Conservation (phyloP, 2,888 invertebrate species). For the Callimorpha dominula region DNA sequence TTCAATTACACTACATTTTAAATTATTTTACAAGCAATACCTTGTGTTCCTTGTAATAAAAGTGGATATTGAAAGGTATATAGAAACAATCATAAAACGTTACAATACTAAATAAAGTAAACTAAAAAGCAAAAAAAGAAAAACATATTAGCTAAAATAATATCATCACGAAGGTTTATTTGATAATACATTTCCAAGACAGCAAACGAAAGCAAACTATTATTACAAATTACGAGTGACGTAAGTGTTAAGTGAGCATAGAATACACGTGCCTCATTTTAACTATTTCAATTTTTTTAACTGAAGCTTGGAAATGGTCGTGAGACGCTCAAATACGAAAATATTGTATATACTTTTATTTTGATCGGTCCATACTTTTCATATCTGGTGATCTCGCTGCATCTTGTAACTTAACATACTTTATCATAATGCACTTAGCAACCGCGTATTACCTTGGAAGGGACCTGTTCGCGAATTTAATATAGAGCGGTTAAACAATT, state of each 20-base stretch:
- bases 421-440: constrained; percentile 51
- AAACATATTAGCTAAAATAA: too few species aligned
- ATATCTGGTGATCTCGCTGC: constrained; percentile 20
- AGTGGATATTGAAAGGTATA: too few species aligned
- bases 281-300: not conserved
- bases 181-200: not conserved
- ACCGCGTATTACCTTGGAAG: constrained; percentile 66
- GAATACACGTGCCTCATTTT: not conserved
- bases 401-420: constrained; percentile 35
- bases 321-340: not conserved
- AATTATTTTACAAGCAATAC: too few species aligned
- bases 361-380: not conserved
- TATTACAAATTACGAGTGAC: not conserved
- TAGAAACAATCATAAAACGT: too few species aligned
- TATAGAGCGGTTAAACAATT: constrained; percentile 64
- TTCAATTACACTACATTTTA: too few species aligned
- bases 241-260: not conserved
- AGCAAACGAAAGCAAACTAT: not conserved
- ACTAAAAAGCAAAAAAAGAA: too few species aligned
- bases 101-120: too few species aligned
- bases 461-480: constrained; percentile 63
- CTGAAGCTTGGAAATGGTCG: not conserved
- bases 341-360: not conserved
- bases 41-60: too few species aligned
- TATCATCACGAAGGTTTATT: too few species aligned